Conservation (phyloP, 2,113 vertebrate genomes). For the Spea multiplicata region DNA sequence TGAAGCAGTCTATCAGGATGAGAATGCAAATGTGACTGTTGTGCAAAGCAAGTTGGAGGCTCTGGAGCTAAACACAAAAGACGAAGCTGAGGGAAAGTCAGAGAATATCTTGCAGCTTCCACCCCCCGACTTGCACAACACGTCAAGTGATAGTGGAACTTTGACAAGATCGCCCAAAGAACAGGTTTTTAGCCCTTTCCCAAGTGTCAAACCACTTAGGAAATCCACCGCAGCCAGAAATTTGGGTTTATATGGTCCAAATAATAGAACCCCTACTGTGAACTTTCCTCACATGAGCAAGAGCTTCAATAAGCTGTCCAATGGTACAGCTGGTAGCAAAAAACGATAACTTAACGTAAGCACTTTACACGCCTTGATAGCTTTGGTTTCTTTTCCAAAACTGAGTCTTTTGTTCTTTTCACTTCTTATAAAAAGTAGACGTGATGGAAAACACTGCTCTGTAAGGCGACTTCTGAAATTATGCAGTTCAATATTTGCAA, state of each 20-base stretch:
- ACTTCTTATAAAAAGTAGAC: too few relatives aligned
- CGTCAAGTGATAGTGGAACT: conserved; percentile 58
- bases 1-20: conserved; percentile 51
- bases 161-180: conserved; percentile 57
- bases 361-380: conserved; percentile 17
- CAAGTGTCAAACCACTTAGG: conserved; percentile 86
- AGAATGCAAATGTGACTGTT: conserved; percentile 53
- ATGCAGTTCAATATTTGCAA: too few relatives aligned
- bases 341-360: conserved; percentile 65
- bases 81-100: conserved; percentile 44
- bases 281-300: conserved; percentile 92
- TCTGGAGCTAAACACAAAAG: conserved; percentile 64
- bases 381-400: neutral
- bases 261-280: conserved; percentile 83
- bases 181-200: conserved; percentile 86
- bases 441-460: too few relatives aligned
- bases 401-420: too few relatives aligned
- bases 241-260: conserved; percentile 91
- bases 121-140: conserved; percentile 58
- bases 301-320: conserved; percentile 68
- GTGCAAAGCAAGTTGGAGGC: conserved; percentile 75
- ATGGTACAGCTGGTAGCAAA: conserved; percentile 63
- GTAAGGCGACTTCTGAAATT: too few relatives aligned
- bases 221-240: conserved; percentile 88
- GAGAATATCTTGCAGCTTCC: conserved; percentile 39